Evolutionary conservation across 2,797 vertebrate genomes (phyloP).

Genomic region (Enteromius thamalakanensis): DNA sequence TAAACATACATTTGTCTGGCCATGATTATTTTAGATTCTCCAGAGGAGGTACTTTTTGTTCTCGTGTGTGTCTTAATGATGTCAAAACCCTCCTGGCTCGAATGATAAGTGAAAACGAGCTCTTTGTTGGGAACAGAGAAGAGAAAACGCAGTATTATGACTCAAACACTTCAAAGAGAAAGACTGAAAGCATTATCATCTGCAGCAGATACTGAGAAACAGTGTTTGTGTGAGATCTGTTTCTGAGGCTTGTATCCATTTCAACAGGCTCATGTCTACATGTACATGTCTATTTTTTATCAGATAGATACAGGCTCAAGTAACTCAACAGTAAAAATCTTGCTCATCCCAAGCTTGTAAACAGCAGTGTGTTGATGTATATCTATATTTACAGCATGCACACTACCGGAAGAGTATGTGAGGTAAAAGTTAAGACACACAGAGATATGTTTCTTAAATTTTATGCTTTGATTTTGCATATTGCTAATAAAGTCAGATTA

Average conservation of each 20-base stretch:
- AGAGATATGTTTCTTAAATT: not conserved
- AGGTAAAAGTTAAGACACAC: not conserved
- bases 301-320: too few relatives aligned
- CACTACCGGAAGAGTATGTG: not conserved
- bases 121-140: not conserved
- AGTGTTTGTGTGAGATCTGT: not conserved
- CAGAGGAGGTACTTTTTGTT: not conserved
- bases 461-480: not conserved
- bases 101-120: not conserved
- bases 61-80: not conserved
- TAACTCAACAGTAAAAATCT: too few relatives aligned
- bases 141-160: not conserved
- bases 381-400: not conserved
- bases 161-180: slow-evolving; percentile 15
- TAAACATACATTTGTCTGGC: not conserved
- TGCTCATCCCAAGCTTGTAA: too few relatives aligned
- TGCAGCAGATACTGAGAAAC: not conserved
- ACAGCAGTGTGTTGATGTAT: too few relatives aligned
- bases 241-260: too few relatives aligned
- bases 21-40: not conserved
- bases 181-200: not conserved
- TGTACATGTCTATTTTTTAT: too few relatives aligned
- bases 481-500: not conserved
- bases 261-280: too few relatives aligned
- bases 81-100: not conserved